phyloP scores from a whole-genome alignment of 2,797 vertebrate genomes.

The Malacoctenus gilli region DNA sequence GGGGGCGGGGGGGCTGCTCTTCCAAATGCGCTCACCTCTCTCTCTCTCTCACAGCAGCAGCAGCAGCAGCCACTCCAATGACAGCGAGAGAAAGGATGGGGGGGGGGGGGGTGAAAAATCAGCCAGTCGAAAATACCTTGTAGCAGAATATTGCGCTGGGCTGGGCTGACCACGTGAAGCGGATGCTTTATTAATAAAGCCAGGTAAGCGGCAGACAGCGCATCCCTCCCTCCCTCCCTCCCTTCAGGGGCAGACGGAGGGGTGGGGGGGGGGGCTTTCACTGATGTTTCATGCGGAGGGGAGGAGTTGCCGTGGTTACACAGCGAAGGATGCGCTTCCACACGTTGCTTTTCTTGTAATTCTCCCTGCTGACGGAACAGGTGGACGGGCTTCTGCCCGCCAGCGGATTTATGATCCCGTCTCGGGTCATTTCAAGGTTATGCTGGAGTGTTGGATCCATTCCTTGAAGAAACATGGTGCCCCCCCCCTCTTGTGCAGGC shows the following conservation, averaged over 20 bases:
- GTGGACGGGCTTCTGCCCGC: constrained; percentile 46
- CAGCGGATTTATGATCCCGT: constrained; percentile 17
- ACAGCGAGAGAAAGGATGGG: constrained; percentile 5
- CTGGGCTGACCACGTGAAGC: constrained; percentile 64
- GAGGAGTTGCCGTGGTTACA: constrained; percentile 82
- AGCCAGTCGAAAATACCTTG: constrained; percentile 46
- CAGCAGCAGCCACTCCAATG: constrained; percentile 53
- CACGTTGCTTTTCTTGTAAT: background rate
- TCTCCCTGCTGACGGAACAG: constrained; percentile 59
- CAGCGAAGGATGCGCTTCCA: constrained; percentile 56
- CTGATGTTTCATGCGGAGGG: constrained; percentile 66
- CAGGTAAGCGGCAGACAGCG: constrained; percentile 62
- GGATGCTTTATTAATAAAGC: constrained; percentile 51
- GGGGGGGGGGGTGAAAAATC: constrained; percentile 8
- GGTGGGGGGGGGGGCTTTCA: constrained; percentile 48
- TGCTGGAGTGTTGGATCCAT: constrained; percentile 3
- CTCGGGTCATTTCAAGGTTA: constrained; percentile 77
- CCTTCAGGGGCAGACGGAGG: constrained; percentile 36
- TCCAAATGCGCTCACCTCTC: constrained; percentile 72
- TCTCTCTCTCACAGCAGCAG: constrained; percentile 53
- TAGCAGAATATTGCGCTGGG: constrained; percentile 43
- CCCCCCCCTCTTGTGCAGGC: background rate
- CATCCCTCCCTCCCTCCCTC: constrained; percentile 8
- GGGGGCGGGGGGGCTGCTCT: constrained; percentile 14
- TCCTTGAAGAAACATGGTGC: background rate